Percentiles rank a stretch among this genome's conserved stretches.
Conservation (phyloP, 1,140 invertebrate genomes). For the Oreohelix idahoensis region DNA sequence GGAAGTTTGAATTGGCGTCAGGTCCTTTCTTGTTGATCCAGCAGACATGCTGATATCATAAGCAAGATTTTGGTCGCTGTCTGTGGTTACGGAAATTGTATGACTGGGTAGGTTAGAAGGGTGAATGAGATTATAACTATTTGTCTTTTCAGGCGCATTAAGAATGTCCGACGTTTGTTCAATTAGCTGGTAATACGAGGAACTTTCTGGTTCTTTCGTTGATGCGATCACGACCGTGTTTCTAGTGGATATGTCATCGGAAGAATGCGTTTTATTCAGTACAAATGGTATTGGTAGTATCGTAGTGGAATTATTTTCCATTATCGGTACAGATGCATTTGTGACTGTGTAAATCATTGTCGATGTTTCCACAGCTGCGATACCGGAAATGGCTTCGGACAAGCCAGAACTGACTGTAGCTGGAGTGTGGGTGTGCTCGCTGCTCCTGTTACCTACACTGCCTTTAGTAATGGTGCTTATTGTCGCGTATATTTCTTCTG, state of each 20-base stretch:
- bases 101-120: neutral
- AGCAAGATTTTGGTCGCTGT: neutral
- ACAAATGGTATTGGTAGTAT: neutral
- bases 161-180: neutral
- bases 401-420: neutral
- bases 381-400: neutral
- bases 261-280: neutral
- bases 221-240: neutral
- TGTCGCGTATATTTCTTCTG: neutral
- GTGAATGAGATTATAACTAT: neutral
- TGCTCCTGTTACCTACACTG: too few species aligned
- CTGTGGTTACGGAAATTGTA: neutral
- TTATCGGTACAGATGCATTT: neutral
- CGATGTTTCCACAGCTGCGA: neutral
- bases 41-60: neutral
- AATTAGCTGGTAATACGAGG: neutral
- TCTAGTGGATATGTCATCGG: neutral
- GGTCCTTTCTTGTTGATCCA: neutral
- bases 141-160: neutral
- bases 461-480: neutral
- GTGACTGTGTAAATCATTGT: neutral
- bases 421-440: too few species aligned
- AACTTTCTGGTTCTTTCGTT: neutral
- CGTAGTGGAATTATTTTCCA: neutral
- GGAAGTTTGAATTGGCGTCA: neutral